Evolutionary conservation across 1,140 invertebrate genomes (phyloP), one percentile per base, ranked within the genome.

Genomic region (Eumeta japonica): DNA sequence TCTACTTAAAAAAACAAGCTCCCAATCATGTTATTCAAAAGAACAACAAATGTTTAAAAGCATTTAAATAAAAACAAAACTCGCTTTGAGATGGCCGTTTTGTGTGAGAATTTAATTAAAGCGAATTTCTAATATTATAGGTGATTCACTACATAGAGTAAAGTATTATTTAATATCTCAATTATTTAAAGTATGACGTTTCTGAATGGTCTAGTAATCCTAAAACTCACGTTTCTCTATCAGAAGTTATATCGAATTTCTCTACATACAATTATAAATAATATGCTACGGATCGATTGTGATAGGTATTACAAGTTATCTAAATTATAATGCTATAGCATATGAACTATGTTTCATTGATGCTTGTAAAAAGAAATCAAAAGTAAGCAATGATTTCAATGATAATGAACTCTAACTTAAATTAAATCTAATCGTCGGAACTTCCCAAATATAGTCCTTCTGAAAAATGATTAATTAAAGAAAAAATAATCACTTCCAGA

Each of bases 81-180:
- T 18, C 40, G 47, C 28, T 43, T 2, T 9, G 16, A 10, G 33
- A 46, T 20, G 47, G 47, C 10, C 30, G n/a, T 50, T 50, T 30
- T 43, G 37, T 39, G 47, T 46, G 10, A 28, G 37, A 16, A 43
- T 46, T 17, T 41, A 44, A 10, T 30, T 50, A 14, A 50, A 50
- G 29, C 24, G 38, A 16, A 30, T 18, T 18, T 19, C 19, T 2
- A 12, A 36, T n/a, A 7, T 31, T 3, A 37, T 50, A 35, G 47
- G 47, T 10, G 40, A 49, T 18, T 45, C 49, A 18, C 39, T 33
- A 16, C 29, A 37, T 10, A 43, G 37, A 28, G 43, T 43, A 2
- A 43, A 48, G 19, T 32, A 38, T 7, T 48, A 45, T 41, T 20
- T 47, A 13, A 18, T 43, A 11, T 45, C 49, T n/a, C 5, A 7